Percentiles rank a stretch among this genome's conserved stretches.
Conservation (phyloP, 2,113 vertebrate genomes). For the Gorsachius goisagi region DNA sequence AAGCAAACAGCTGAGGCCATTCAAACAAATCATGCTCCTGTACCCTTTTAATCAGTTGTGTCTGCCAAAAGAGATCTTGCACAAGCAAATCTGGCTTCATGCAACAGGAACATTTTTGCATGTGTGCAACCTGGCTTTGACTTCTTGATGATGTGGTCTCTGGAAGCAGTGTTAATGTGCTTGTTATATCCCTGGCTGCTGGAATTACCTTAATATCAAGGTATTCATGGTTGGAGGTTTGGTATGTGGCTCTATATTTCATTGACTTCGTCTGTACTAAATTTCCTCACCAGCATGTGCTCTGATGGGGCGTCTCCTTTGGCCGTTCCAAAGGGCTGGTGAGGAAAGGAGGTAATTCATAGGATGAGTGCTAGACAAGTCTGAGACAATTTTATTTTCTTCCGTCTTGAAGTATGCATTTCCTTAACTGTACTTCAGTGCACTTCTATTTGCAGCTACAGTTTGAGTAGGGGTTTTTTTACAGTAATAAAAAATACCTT, state of each 20-base stretch:
- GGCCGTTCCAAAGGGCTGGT: background rate
- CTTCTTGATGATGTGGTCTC: background rate
- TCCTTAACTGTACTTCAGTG: background rate
- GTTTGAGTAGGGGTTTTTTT: background rate
- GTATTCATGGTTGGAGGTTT: slow-evolving; percentile 8
- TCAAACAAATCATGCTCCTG: slow-evolving; percentile 33
- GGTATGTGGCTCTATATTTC: slow-evolving; percentile 12
- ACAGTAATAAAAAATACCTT: background rate
- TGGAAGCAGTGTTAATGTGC: slow-evolving; percentile 25
- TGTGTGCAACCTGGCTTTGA: background rate
- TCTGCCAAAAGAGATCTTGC: slow-evolving; percentile 38
- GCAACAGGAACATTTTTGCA: background rate
- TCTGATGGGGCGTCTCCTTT: background rate
- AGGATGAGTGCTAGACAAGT: background rate
- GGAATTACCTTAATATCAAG: slow-evolving; percentile 42
- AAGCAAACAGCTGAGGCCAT: slow-evolving; percentile 22
- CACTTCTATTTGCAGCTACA: background rate
- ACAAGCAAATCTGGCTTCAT: slow-evolving; percentile 52
- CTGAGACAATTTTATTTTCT: background rate
- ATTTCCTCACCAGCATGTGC: background rate
- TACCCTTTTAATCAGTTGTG: background rate
- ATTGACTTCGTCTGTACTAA: slow-evolving; percentile 7
- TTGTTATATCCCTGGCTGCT: slow-evolving; percentile 33
- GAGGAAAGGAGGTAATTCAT: background rate
- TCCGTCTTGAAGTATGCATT: background rate